Evolutionary conservation across 2,113 vertebrate species (phyloP).

Genomic region (Tyrannus savana): DNA sequence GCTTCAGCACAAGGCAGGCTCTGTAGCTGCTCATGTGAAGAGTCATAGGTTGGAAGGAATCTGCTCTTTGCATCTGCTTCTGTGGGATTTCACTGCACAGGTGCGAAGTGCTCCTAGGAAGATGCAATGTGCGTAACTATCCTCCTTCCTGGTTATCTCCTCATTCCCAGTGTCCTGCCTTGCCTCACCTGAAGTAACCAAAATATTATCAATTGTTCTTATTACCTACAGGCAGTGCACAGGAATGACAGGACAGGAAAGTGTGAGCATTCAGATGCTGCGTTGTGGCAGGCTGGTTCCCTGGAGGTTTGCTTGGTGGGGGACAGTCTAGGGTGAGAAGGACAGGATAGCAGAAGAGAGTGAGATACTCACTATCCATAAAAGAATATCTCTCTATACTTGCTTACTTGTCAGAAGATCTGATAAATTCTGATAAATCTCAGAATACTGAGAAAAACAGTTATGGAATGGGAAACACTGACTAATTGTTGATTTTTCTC

Average conservation of each 20-base stretch:
- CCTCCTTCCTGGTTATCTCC: not conserved
- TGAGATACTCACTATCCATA: not conserved
- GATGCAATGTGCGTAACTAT: not conserved
- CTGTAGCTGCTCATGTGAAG: not conserved
- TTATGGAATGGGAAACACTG: not conserved
- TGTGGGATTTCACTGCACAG: not conserved
- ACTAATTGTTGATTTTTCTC: not conserved
- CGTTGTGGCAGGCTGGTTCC: not conserved
- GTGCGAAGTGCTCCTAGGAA: not conserved
- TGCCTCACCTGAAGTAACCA: not conserved
- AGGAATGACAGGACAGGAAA: not conserved
- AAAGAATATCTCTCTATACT: not conserved
- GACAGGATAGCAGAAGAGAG: not conserved
- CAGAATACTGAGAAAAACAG: not conserved
- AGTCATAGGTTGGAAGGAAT: not conserved
- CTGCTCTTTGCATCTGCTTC: not conserved
- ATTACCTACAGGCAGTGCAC: not conserved
- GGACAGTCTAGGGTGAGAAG: not conserved
- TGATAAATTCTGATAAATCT: not conserved
- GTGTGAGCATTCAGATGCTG: not conserved
- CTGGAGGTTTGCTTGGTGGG: not conserved
- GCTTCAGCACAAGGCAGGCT: not conserved
- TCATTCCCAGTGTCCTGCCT: not conserved
- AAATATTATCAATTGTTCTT: not conserved
- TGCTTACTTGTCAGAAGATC: not conserved